Base-by-base conservation (phyloP, 2,888 invertebrate genomes). In the Saturnia japonica region DNA sequence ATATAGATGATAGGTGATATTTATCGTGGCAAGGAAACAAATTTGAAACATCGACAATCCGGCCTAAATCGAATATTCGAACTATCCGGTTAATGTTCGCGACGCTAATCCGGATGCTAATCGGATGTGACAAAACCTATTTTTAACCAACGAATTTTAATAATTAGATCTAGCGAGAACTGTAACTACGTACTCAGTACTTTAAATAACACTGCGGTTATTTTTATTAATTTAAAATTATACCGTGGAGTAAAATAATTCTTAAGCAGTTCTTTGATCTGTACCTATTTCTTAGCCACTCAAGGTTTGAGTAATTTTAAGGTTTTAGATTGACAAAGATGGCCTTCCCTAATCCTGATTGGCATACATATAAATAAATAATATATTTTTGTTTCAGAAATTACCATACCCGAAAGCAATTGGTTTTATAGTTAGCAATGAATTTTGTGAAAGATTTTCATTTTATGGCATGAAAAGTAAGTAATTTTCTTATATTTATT, bases 401-500 rank as follows among this genome's bases (percentile, higher is more conserved):
- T 81, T 95, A 67, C 95, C 95, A 42, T 99, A 98, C 85, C 99
- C 99, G 0, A 97, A 96, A 86, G 95, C 98, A 25, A 97, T 99
- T 22, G 97, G 97, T 82, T 99, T 99, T 92, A 99, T 99, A 83
- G 95, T 99, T 77, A 96, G 96, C 89, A 99, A 99, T 96, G 99
- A 99, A 90, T 99, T 99, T 91, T 99, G 99, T 92, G 99, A 99
- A 91, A 95, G 99, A 81, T 99, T 99, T 93, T 97, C 97, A 74
- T 99, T 96, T 91, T 99, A 99, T 96, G 99, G 99, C 86, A 97
- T 99, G 97, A 96, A 97, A 95, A 97, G 98, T 99, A 95, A 96
- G 96, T 94, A 19, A 62, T 64, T 69, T 34, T 80, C 74, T 60
- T 68, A 57, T 45, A 57, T 45, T 69, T n/a, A 70, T 69, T 72